These are phyloP conservation scores for Anagrus nilaparvatae DNA, from an alignment of 1,140 invertebrate species.

Conservation along the genomic window DNA sequence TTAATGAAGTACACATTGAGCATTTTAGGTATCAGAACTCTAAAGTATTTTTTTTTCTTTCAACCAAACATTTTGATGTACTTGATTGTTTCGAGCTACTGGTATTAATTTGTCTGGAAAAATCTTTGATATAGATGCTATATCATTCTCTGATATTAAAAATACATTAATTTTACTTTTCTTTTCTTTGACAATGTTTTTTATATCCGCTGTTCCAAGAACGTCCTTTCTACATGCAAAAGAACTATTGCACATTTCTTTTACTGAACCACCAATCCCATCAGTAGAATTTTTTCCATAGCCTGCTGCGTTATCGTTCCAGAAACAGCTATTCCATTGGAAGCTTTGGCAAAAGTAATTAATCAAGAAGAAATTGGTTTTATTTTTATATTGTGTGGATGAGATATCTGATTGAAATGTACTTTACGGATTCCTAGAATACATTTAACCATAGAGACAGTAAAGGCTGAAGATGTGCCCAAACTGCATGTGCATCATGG, in stretches of 20 bases:
- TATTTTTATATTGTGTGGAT: constrained; percentile 3
- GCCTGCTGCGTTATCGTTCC: constrained; percentile 36
- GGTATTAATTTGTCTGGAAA: constrained; percentile 9
- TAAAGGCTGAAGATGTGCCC: not conserved
- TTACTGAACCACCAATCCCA: constrained; percentile 36
- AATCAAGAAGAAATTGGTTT: not conserved
- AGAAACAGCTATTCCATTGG: too few species aligned
- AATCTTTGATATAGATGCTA: constrained; percentile 3
- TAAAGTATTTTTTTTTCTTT: constrained; percentile 7
- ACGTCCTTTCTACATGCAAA: constrained; percentile 28
- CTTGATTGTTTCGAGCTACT: constrained; percentile 8
- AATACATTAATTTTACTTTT: constrained; percentile 16
- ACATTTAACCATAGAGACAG: not conserved
- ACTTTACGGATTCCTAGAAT: too few species aligned
- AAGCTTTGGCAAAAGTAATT: too few species aligned
- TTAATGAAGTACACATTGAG: too few species aligned
- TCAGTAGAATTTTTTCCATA: constrained; percentile 40
- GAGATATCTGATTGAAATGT: not conserved
- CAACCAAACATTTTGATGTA: constrained; percentile 14
- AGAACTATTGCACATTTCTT: constrained; percentile 29
- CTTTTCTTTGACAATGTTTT: too few species aligned
- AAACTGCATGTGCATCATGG: constrained; percentile 1
- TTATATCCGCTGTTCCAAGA: too few species aligned
- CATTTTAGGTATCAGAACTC: too few species aligned
- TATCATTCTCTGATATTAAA: constrained; percentile 10